Percentiles rank a stretch among this genome's conserved stretches.
Conservation (phyloP, 2,888 invertebrate genomes). For the Temnothorax unifasciatus region DNA sequence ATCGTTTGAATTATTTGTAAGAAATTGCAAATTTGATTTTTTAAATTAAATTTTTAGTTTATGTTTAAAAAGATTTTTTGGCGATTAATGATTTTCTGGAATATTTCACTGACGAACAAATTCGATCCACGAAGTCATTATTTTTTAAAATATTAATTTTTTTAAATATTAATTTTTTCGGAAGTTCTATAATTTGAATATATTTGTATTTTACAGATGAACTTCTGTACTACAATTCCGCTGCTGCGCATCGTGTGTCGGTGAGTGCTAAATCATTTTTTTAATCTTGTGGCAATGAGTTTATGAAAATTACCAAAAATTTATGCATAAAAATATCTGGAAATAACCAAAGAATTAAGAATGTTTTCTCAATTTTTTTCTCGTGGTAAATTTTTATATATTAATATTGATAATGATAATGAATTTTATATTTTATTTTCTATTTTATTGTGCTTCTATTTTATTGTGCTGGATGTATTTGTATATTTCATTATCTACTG, state of each 20-base stretch:
- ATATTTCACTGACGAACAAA: not conserved
- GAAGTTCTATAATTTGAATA: not conserved
- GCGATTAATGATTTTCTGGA: not conserved
- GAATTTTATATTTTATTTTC: not conserved
- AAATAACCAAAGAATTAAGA: not conserved
- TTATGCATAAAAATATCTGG: not conserved
- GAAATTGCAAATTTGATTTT: not conserved
- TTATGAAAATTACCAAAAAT: not conserved
- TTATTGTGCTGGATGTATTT: too few species aligned
- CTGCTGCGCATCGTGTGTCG: not conserved
- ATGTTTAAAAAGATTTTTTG: not conserved
- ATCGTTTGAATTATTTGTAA: not conserved
- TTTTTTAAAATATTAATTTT: not conserved
- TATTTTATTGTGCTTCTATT: too few species aligned
- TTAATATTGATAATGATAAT: not conserved
- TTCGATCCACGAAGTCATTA: not conserved
- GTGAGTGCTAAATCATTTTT: not conserved
- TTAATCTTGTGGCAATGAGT: not conserved
- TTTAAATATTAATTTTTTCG: not conserved
- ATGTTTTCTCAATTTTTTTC: not conserved
- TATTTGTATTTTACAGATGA: slow-evolving; percentile 2
- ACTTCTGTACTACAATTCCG: not conserved
- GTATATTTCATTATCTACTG: not conserved
- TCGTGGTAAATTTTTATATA: not conserved
- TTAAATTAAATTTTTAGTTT: not conserved